A percentile compares a stretch with the other conserved stretches of the same genome.
These are phyloP conservation scores for Sitophilus oryzae DNA, from an alignment of 1,140 invertebrate genomes.

Conservation along the genomic window DNA sequence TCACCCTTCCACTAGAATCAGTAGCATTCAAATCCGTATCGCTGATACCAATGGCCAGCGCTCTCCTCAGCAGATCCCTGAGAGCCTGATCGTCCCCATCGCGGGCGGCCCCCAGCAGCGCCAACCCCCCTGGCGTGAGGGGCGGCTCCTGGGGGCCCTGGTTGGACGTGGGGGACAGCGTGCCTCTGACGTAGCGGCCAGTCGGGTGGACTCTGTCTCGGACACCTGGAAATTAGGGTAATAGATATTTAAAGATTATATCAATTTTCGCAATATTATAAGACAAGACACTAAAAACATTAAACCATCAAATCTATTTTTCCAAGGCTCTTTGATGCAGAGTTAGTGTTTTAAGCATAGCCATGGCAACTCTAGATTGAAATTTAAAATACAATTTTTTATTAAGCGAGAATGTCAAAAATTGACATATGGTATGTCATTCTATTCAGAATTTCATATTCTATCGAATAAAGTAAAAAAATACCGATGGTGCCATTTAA, in stretches of 20 bases:
- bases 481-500: no score
- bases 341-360: no score
- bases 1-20: slow-evolving; percentile 42
- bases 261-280: not conserved
- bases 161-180: slow-evolving; percentile 42
- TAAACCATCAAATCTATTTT: no score
- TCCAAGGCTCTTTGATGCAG: not conserved
- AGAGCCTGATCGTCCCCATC: slow-evolving; percentile 41
- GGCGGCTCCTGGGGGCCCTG: slow-evolving; percentile 37
- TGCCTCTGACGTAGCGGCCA: slow-evolving; percentile 40
- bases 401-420: no score
- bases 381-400: no score
- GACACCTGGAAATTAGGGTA: slow-evolving; percentile 23
- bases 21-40: slow-evolving; percentile 38
- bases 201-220: slow-evolving; percentile 39
- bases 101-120: slow-evolving; percentile 39
- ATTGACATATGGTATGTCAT: no score
- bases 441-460: no score
- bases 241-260: not conserved
- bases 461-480: no score
- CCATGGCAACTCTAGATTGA: no score
- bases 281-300: no score
- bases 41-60: slow-evolving; percentile 29
- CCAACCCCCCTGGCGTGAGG: slow-evolving; percentile 42
- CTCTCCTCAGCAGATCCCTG: slow-evolving; percentile 33